Evolutionary conservation across 1,140 invertebrate genomes (phyloP), one percentile per base, ranked within the genome.

Genomic region (Halesus radiatus): DNA sequence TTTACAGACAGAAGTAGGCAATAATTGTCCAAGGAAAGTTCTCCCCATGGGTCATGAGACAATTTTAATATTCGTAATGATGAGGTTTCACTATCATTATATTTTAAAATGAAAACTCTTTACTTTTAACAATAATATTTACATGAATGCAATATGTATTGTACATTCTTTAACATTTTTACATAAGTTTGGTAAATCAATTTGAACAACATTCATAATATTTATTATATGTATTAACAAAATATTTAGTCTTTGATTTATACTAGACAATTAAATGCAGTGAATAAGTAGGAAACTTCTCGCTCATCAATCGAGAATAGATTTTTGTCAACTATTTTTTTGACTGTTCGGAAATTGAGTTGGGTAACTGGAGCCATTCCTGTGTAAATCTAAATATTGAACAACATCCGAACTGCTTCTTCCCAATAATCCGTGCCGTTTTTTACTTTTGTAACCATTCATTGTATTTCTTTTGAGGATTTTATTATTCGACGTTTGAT

Each of bases 371-470:
- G 16, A 20, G 22, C 78, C 75, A 22, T 83, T 80, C 45, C 72
- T 80, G 26, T 83, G 81, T 52, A 83, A 78, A 78, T 83, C 81
- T 75, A 83, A 75, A 75, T 80, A 83, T 22, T 83, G 81, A 29
- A 77, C 78, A 18, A 83, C 73, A 70, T 83, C 79, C 52, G 52
- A 50, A 20, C 75, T 83, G 53, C 78, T 78, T 45, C 78, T 75
- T 37, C 70, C 60, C 58, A 72, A 50, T 22, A 83, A 58, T 7
- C 32, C 20, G 16, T 83, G 60, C 26, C 56, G 72, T 20, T 50
- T 66, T 60, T 62, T 66, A 20, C 73, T 78, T 68, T 75, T 78
- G 53, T 73, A 79, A n/a, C 78, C 72, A 53, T 70, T 62, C 32
- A 62, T 72, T 52, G 54, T 79, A 29, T 54, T 80, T 66, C 73